Evolutionary conservation across 2,113 vertebrate species (phyloP).

Genomic region (Chamaea fasciata): DNA sequence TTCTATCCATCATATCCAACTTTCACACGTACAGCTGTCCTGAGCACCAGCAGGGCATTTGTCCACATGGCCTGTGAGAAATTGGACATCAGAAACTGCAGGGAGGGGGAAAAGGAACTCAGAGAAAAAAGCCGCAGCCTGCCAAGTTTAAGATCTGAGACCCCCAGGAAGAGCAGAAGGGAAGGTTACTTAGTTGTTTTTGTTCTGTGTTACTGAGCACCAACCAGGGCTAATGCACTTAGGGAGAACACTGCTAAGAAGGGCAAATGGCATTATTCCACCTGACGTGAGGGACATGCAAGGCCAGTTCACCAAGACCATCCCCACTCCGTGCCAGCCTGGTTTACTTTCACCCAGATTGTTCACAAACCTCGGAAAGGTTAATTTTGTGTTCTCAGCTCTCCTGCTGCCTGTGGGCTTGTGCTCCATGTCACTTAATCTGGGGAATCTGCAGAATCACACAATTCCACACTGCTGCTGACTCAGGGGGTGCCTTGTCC

Average conservation of each 20-base stretch:
- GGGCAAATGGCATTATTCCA: neutral
- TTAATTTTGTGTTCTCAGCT: neutral
- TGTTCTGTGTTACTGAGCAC: neutral
- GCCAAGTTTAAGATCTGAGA: neutral
- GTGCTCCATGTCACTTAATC: neutral
- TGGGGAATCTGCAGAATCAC: neutral
- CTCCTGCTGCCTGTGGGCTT: fast-evolving
- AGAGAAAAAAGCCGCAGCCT: neutral
- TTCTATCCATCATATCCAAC: neutral
- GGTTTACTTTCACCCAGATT: neutral
- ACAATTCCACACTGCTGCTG: neutral
- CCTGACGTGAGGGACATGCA: fast-evolving
- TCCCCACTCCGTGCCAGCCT: neutral
- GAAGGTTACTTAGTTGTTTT: neutral
- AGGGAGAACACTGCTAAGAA: neutral
- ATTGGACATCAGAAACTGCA: neutral
- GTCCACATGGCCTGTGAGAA: neutral
- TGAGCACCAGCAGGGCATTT: neutral
- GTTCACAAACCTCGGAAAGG: neutral
- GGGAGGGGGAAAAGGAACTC: neutral
- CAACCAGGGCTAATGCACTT: neutral
- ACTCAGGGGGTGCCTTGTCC: neutral
- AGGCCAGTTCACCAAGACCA: neutral
- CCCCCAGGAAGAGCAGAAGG: neutral
- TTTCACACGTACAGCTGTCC: neutral